Conservation (phyloP, 1,140 invertebrate species). For the Drosophila mayri region DNA sequence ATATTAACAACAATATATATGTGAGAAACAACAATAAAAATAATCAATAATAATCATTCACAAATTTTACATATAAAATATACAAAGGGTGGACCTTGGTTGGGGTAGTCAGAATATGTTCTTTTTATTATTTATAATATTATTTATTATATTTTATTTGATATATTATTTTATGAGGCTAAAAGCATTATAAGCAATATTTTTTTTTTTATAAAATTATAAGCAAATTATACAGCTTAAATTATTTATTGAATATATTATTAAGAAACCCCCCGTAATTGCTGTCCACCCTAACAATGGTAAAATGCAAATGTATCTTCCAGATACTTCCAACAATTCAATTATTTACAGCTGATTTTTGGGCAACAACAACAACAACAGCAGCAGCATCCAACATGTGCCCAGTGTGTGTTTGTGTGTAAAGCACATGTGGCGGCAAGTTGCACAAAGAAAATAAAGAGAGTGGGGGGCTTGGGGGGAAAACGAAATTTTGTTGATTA, state of each 20-base stretch:
- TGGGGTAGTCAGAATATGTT: too few relatives aligned
- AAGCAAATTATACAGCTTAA: neutral
- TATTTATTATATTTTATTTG: neutral
- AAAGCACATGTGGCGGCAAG: constrained; percentile 33
- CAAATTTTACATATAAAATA: constrained; percentile 17
- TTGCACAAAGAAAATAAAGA: constrained; percentile 26
- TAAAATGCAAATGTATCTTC: constrained; percentile 31
- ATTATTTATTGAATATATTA: neutral
- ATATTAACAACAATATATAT: constrained; percentile 37
- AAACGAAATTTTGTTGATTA: constrained; percentile 57
- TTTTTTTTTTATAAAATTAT: neutral
- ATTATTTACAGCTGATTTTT: constrained; percentile 56
- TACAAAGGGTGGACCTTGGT: too few relatives aligned
- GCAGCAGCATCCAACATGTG: constrained; percentile 23
- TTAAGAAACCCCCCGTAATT: neutral
- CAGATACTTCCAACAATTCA: constrained; percentile 30
- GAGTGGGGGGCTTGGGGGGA: constrained; percentile 25
- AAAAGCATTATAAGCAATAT: neutral
- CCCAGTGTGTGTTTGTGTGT: constrained; percentile 3
- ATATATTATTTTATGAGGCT: neutral
- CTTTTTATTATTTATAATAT: neutral
- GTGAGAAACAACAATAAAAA: constrained; percentile 22
- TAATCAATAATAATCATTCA: constrained; percentile 29
- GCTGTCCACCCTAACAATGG: constrained; percentile 11
- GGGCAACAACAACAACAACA: constrained; percentile 13